These are phyloP conservation scores for Notarius quadriscutis DNA, from an alignment of 2,113 vertebrate genomes.

Conservation along the genomic window DNA sequence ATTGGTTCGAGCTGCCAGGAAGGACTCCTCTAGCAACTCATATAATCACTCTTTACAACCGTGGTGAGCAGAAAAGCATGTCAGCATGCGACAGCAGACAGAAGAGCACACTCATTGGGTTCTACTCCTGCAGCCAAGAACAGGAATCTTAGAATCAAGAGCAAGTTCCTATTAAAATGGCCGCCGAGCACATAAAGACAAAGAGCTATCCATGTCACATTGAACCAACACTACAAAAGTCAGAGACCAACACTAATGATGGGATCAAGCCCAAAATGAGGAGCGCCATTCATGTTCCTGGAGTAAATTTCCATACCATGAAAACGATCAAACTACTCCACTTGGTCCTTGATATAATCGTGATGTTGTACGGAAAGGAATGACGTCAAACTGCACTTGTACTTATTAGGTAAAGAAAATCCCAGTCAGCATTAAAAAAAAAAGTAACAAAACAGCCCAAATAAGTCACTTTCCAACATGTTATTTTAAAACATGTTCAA, in stretches of 20 bases:
- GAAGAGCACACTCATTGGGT: too few species aligned
- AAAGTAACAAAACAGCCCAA: too few species aligned
- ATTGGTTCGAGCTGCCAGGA: too few species aligned
- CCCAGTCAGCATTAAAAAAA: not conserved
- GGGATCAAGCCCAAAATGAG: not conserved
- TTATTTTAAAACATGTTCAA: too few species aligned
- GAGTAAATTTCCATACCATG: not conserved
- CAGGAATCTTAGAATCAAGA: too few species aligned
- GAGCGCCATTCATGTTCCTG: not conserved
- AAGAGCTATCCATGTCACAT: slow-evolving; percentile 12
- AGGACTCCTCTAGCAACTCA: too few species aligned
- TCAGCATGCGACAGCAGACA: too few species aligned
- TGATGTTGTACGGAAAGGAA: not conserved
- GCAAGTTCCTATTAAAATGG: too few species aligned
- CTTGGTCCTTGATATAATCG: not conserved
- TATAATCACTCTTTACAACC: too few species aligned
- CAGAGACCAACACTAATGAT: not conserved
- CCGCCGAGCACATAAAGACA: not conserved
- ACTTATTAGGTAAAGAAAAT: not conserved
- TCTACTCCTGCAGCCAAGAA: too few species aligned
- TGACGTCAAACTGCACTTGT: not conserved
- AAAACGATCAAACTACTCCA: not conserved
- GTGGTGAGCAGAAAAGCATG: too few species aligned
- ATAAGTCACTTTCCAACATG: too few species aligned
- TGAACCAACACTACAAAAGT: not conserved